phyloP scores from a whole-genome alignment of 2,888 invertebrate genomes.

The Scotopteryx bipunctaria region DNA sequence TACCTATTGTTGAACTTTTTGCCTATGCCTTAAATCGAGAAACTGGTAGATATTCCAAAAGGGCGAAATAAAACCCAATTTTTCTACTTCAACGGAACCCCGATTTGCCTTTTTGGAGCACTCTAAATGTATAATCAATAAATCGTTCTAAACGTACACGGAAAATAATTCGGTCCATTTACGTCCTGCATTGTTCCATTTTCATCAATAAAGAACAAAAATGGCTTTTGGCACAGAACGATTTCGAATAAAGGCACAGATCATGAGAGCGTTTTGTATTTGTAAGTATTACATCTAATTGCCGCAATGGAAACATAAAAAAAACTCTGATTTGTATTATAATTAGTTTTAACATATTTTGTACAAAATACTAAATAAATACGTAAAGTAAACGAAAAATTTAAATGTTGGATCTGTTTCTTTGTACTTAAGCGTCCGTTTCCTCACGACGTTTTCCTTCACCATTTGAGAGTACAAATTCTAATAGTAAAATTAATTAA shows the following conservation, averaged over 20 bases:
- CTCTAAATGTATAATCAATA: conserved; percentile 4
- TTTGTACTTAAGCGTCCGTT: too few relatives aligned
- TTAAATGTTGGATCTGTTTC: too few relatives aligned
- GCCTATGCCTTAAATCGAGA: too few relatives aligned
- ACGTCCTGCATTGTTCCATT: conserved; percentile 28
- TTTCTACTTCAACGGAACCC: neutral
- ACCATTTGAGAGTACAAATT: too few relatives aligned
- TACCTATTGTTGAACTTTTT: too few relatives aligned
- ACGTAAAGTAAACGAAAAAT: too few relatives aligned
- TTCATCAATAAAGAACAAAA: conserved; percentile 31
- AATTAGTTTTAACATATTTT: too few relatives aligned
- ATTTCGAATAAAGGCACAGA: neutral
- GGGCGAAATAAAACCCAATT: too few relatives aligned
- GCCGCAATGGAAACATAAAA: neutral
- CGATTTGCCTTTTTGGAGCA: neutral
- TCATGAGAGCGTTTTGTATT: neutral
- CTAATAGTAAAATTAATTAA: too few relatives aligned
- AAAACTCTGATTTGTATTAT: neutral
- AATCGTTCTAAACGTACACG: conserved; percentile 9
- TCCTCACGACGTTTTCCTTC: too few relatives aligned
- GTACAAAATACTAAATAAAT: too few relatives aligned
- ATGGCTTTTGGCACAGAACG: conserved; percentile 27
- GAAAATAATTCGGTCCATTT: conserved; percentile 29
- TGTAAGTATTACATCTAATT: conserved; percentile 2
- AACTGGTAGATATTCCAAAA: too few relatives aligned